Base-by-base conservation (phyloP, 2,797 vertebrate genomes). In the Centropyge bicolor region DNA sequence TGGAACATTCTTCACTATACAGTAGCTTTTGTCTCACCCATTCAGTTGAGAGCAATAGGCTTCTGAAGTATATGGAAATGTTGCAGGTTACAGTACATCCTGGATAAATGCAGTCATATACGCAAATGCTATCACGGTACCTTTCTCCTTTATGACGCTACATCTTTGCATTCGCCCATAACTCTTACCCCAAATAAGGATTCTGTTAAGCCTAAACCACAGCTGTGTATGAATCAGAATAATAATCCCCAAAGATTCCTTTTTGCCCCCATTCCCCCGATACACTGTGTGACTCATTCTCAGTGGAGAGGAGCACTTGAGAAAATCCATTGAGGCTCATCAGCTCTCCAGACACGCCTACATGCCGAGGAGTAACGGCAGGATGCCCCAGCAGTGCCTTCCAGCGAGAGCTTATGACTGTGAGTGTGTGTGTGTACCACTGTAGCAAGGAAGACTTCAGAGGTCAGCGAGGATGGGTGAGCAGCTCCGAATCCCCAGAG, bases 191-290 rank as follows among this genome's bases (percentile, higher is more conserved):
- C 57, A 81, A 74, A 83, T 48, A 51, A 69, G 82, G 85, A 91
- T 89, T 92, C 76, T 81, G 86, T 76, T 93, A 91, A 94, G 79
- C 88, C 75, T 70, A 43, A 87, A 88, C 80, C 74, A 81, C 92
- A 94, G 86, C 91, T 94, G 91, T 91, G 89, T 87, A 86, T 91
- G 84, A 93, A 91, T 90, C 88, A 89, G 86, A 91, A 91, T 88
- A 88, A 90, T 91, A 91, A 92, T 93, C 92, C 86, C 90, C 67
- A 82, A 90, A 91, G 71, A 92, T 86, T 90, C 80, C 62, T 78
- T 74, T 74, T 90, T 91, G 86, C 82, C 85, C 92, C 83, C 86
- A 79, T 93, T 93, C 88, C 67, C 27, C 80, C 80, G 83, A 88
- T 80, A 83, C 68, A 67, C 75, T 73, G 74, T 72, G 84, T 92